These are phyloP conservation scores for Agriopis marginaria DNA, from an alignment of 2,888 invertebrate genomes.

Conservation along the genomic window DNA sequence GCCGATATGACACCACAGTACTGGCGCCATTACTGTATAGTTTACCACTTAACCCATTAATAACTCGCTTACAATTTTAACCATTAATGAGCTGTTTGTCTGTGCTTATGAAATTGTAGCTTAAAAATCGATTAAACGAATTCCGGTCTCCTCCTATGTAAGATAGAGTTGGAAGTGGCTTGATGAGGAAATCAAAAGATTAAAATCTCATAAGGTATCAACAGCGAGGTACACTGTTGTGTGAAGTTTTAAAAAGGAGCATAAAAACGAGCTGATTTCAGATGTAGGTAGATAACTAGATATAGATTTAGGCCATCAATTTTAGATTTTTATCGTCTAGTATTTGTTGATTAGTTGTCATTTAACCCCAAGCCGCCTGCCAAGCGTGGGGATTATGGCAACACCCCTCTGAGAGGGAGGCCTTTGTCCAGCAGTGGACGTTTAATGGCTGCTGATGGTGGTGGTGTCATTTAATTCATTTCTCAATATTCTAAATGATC, in stretches of 20 bases:
- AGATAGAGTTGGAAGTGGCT: conserved; percentile 1
- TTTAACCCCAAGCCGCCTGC: no score
- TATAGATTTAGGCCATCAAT: not conserved
- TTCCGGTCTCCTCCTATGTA: not conserved
- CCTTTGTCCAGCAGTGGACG: no score
- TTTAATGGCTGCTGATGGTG: no score
- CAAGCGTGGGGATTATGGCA: no score
- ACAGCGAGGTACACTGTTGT: conserved; percentile 6
- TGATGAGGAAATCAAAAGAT: conserved; percentile 3
- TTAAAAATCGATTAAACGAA: conserved; percentile 33
- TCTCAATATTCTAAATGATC: not conserved
- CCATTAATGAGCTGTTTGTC: conserved; percentile 53
- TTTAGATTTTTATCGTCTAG: not conserved
- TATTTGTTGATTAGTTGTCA: not conserved
- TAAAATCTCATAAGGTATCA: conserved; percentile 20
- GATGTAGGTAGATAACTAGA: conserved; percentile 14
- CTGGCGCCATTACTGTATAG: conserved; percentile 41
- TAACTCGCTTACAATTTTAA: conserved; percentile 47
- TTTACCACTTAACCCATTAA: conserved; percentile 46
- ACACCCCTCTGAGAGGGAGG: no score
- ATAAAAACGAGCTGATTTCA: conserved; percentile 7
- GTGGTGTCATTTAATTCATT: not conserved
- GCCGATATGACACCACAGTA: conserved; percentile 29
- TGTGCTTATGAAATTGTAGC: conserved; percentile 46
- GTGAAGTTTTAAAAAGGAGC: conserved; percentile 3